Evolutionary conservation across 2,797 vertebrate species (phyloP), one percentile per base, ranked within the genome.

Genomic region (Ptychobarbus kaznakovi): DNA sequence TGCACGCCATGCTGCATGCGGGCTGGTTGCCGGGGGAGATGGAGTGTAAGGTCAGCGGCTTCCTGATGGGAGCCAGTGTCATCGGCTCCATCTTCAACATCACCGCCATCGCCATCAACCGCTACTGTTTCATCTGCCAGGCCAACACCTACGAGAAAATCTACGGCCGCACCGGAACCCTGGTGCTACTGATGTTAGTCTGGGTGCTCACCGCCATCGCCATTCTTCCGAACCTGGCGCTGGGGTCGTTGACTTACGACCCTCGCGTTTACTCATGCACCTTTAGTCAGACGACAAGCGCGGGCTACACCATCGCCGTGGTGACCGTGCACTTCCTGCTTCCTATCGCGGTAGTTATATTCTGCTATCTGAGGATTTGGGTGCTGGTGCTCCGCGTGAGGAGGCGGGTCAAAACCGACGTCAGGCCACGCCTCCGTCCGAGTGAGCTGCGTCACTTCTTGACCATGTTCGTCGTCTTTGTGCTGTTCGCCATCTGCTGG

Each of bases 61-160:
- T 97, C 87, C 94, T 97, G 88, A 97, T 97, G 96, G 97, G 97
- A 4, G 91, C 97, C 20, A 97, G 96, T 0, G 95, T 97, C 83
- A 96, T 96, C 9, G 96, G 96, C 69, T 98, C 97, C 1, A 95
- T 98, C 92, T 97, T 97, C 93, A 97, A 96, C 93, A 97, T 97
- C 90, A 96, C 95, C 0, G 96, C 95, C 79, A 97, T 97, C 1
- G 96, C 97, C 87, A 92, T 97, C 88, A 97, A 97, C 93, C 90
- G 95, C 65, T 97, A 96, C 89, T 97, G 96, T 89, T 97, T 95
- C 86, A 95, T 97, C 90, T 97, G 97, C 92, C 96, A 96, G 88
- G 95, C 96, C 56, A 92, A 95, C 91, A 91, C 93, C 81, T 97
- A 96, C 13, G 95, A 95, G 88, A 95, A 93, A 84, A 88, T 97